Base-by-base conservation (phyloP, 2,888 invertebrate species). In the Hartigia nigra region DNA sequence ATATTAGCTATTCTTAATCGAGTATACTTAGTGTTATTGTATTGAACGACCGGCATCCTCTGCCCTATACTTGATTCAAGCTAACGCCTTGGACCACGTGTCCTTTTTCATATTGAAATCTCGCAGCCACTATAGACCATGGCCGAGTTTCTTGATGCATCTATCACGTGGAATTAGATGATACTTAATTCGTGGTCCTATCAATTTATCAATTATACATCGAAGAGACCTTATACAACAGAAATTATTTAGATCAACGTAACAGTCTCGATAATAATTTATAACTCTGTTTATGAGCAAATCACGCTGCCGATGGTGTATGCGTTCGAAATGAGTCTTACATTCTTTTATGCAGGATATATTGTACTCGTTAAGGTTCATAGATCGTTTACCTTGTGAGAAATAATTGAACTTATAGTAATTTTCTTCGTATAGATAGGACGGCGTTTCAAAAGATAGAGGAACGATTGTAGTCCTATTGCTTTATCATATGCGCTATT, bases 1-100 rank as follows among this genome's bases (percentile, higher is more conserved):
- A 55, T 23, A 55, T 23, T 23, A 55, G 55, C 55, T 23, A 55
- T 55, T 23, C 72, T 23, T 72, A 32, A 32, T 72, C 14, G 31
- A 78, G 39, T 5, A 35, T 78, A 80, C 69, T 78, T 75, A 55
- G 70, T 76, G 70, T 78, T 35, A 37, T 70, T 82, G 82, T 85
- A 85, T 85, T 82, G 85, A 85, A 85, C 85, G 83, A 80, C 55
- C 69, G 74, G 76, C 75, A 80, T 76, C 75, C 78, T 82, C 55
- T 55, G 80, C 81, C 80, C 81, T 36, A 74, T 11, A 77, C 12
- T 74, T 14, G 39, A 12, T 83, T 82, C 76, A 69, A n/a, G 76
- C 76, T 83, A 83, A 83, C 83, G 82, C 74, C 34, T 55, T 55
- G 23, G 2, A 55, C 55, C 55, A 55, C 55, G 55, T 55, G 55